Percentiles rank a stretch among this genome's conserved stretches.
phyloP scores from a whole-genome alignment of 1,140 invertebrate species.

The Aleiodes sp. region DNA sequence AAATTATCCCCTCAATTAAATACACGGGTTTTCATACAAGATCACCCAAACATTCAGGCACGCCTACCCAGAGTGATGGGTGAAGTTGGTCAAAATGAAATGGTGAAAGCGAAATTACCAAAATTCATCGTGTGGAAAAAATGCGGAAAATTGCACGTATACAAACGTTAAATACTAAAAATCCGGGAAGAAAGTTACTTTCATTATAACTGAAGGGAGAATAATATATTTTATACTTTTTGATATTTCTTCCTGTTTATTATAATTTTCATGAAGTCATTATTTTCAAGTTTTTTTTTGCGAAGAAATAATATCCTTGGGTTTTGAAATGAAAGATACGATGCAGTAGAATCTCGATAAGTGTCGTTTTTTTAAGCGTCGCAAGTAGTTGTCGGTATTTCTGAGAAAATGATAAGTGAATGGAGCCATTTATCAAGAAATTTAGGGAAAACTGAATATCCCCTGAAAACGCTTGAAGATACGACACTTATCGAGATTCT shows the following conservation, averaged over 20 bases:
- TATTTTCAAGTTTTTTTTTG: too few species aligned
- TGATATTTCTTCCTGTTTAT: neutral
- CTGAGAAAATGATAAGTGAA: too few species aligned
- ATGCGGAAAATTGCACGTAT: slow-evolving; percentile 1
- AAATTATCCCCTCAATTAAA: slow-evolving; percentile 12
- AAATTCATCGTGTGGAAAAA: slow-evolving; percentile 2
- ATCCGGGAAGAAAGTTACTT: slow-evolving; percentile 1
- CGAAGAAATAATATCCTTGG: too few species aligned
- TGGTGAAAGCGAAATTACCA: neutral
- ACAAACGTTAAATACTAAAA: too few species aligned
- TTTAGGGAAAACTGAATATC: too few species aligned
- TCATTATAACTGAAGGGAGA: neutral
- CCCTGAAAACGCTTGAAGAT: too few species aligned
- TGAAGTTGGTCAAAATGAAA: neutral
- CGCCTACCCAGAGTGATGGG: slow-evolving; percentile 2
- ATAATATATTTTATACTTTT: neutral
- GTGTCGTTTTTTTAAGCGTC: too few species aligned
- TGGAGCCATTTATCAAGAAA: too few species aligned
- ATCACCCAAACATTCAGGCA: neutral
- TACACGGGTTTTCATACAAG: neutral
- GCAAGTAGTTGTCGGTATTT: too few species aligned
- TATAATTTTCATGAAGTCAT: neutral
- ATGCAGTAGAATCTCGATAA: too few species aligned
- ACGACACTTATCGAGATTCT: too few species aligned
- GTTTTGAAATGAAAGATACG: too few species aligned